A percentile compares a stretch with the other conserved stretches of the same genome.
phyloP scores from a whole-genome alignment of 1,140 invertebrate species.

The Lasaia peninsularis region DNA sequence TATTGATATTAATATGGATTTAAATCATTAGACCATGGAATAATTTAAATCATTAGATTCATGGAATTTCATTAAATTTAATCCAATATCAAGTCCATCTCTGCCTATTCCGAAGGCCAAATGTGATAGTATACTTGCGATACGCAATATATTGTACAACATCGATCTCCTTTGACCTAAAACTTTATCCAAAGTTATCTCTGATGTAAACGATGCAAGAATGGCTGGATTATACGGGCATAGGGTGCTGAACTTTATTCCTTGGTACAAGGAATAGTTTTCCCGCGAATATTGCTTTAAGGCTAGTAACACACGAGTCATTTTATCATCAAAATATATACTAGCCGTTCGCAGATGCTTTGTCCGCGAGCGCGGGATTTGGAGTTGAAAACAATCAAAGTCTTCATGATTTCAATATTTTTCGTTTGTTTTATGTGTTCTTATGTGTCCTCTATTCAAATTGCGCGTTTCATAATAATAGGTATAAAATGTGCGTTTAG shows the following conservation, averaged over 20 bases:
- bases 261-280: conserved; percentile 16
- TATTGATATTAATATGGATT: too few species aligned
- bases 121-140: conserved; percentile 30
- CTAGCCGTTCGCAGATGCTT: too few species aligned
- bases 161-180: conserved; percentile 57
- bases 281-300: conserved; percentile 1
- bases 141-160: conserved; percentile 43
- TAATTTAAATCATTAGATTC: not conserved
- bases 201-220: conserved; percentile 46
- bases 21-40: too few species aligned
- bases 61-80: not conserved
- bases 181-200: conserved; percentile 61
- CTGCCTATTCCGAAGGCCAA: conserved; percentile 22
- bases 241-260: conserved; percentile 26
- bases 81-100: not conserved
- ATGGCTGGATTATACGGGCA: conserved; percentile 18
- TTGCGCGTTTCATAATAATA: too few species aligned
- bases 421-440: too few species aligned
- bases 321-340: too few species aligned
- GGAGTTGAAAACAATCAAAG: too few species aligned
- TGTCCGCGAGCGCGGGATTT: too few species aligned
- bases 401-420: too few species aligned
- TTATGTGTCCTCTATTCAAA: too few species aligned
- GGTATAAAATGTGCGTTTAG: too few species aligned
- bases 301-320: conserved; percentile 5